Conservation (phyloP, 2,888 invertebrate genomes). For the Drosophila austrosaltans region DNA sequence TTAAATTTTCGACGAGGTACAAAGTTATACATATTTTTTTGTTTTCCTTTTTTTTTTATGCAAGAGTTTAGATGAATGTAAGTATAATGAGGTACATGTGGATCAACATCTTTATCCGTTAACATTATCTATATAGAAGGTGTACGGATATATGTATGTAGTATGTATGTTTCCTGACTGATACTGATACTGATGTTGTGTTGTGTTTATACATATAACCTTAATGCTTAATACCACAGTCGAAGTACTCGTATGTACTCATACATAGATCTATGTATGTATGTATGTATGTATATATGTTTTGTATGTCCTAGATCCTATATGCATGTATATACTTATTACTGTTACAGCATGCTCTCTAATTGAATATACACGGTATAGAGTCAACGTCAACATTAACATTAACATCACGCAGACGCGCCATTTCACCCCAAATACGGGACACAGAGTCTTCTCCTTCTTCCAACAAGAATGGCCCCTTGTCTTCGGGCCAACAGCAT, state of each 20-base stretch:
- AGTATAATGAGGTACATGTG: slow-evolving; percentile 76
- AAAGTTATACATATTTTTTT: slow-evolving; percentile 56
- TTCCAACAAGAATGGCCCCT: slow-evolving; percentile 15
- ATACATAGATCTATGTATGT: slow-evolving; percentile 57
- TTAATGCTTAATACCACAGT: slow-evolving; percentile 84
- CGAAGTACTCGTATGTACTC: slow-evolving; percentile 76
- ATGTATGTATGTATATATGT: slow-evolving; percentile 48
- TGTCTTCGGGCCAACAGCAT: slow-evolving; percentile 55
- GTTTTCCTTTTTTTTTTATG: slow-evolving; percentile 37
- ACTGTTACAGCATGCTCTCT: slow-evolving; percentile 76
- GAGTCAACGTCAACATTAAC: slow-evolving; percentile 46
- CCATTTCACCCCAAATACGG: slow-evolving; percentile 14
- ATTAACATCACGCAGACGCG: background rate
- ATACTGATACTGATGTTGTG: slow-evolving; percentile 20
- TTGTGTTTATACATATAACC: slow-evolving; percentile 61
- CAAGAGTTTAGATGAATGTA: slow-evolving; percentile 61
- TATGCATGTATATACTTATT: slow-evolving; percentile 67
- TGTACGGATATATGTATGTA: slow-evolving; percentile 6
- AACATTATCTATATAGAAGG: slow-evolving; percentile 11
- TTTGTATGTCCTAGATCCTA: slow-evolving; percentile 49
- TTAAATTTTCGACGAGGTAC: slow-evolving; percentile 73
- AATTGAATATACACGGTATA: slow-evolving; percentile 67
- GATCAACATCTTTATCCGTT: slow-evolving; percentile 69
- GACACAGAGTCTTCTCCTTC: slow-evolving; percentile 31
- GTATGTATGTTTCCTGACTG: background rate